Conservation (phyloP, 2,888 invertebrate genomes). For the Epinotia brunnichana region DNA sequence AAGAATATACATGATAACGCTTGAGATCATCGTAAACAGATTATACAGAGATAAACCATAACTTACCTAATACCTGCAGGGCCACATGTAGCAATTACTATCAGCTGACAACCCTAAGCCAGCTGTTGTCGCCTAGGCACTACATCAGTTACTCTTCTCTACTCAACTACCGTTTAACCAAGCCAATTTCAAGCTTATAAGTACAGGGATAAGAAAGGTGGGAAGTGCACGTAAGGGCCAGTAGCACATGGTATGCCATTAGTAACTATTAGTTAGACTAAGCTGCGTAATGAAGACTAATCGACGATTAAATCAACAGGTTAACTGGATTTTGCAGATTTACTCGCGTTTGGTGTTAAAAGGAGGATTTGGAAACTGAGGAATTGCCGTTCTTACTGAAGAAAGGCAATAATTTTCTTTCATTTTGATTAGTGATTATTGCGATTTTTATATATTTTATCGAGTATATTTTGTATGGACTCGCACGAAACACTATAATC, state of each 20-base stretch:
- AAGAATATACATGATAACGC: too few species aligned
- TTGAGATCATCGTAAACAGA: background rate
- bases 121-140: constrained; percentile 37
- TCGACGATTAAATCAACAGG: constrained; percentile 79
- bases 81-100: constrained; percentile 35
- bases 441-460: too few species aligned
- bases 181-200: background rate
- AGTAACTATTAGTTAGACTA: constrained; percentile 74
- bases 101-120: constrained; percentile 35
- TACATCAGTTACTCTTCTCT: constrained; percentile 34
- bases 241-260: constrained; percentile 65
- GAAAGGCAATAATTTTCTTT: background rate
- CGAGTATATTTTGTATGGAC: too few species aligned
- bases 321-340: constrained; percentile 55
- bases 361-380: constrained; percentile 30
- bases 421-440: background rate
- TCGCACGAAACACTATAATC: too few species aligned
- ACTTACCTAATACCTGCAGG: constrained; percentile 28
- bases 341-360: constrained; percentile 37
- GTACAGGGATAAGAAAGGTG: background rate
- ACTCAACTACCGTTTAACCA: background rate
- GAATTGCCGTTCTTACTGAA: constrained; percentile 7
- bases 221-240: constrained; percentile 58
- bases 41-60: constrained; percentile 10
- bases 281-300: constrained; percentile 74